Evolutionary conservation across 1,140 invertebrate species (phyloP), one percentile per base, ranked within the genome.

Genomic region (Euura lappo): DNA sequence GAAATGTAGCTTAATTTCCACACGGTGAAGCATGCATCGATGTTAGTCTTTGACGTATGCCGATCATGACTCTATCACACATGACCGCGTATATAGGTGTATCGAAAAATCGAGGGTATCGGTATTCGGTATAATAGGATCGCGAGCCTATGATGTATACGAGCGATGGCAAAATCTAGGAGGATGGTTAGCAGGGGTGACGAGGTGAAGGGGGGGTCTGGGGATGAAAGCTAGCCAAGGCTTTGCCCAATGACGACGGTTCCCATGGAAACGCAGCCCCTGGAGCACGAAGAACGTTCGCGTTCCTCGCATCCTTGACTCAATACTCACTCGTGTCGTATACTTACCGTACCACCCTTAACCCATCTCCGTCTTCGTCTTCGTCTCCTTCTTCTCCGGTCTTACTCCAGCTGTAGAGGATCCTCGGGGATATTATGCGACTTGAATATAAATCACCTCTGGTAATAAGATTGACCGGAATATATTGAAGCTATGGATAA

Each of bases 201-300:
- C 60, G 65, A n/a, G 45, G 11, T 45, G 45, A 11, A 70, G 65
- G 42, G 51, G 45, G 66, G 11, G 28, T 28, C 28, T 28, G 28
- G 28, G 28, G 28, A 28, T 28, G 28, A 10, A 70, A 47, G 45
- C 72, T 46, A 79, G 44, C 66, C 66, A 74, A 79, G 73, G 79
- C 76, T 84, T 83, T 79, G 75, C 75, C 66, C 79, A 80, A 87
- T 86, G 85, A 86, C 80, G 79, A 84, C 79, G 81, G 84, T 86
- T 85, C 79, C 85, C 85, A 86, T 86, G 85, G 80, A 85, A 75
- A 87, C 85, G 83, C 79, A 78, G 79, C 81, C 81, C 81, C 75
- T 75, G 77, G 79, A 79, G 81, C 80, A 81, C 83, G 77, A 84
- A 82, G 83, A 28, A 28, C 28, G 28, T 28, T 28, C 80, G 79